Base-by-base conservation (phyloP, 2,797 vertebrate species). In the Caiman crocodilus region DNA sequence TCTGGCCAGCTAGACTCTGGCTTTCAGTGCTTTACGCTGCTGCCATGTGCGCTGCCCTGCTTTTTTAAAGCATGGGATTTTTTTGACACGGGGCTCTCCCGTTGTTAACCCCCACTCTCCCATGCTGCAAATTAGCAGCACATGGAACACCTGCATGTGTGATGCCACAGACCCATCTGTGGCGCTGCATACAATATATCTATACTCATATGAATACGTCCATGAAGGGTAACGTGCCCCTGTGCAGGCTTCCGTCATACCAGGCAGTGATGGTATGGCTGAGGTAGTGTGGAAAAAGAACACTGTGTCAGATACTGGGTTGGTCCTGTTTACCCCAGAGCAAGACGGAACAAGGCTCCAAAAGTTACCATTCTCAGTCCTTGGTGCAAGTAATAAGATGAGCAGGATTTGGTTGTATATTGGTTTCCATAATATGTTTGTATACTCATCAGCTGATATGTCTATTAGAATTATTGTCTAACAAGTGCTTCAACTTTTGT, bases 401-500 rank as follows among this genome's bases (percentile, higher is more conserved):
- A 86, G 64, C 76, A 6, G 8, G 59, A 77, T 94, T 89, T 90
- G 69, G 80, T 90, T 90, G 30, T 23, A 13, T 80, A 57, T 80
- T 2, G 6, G 26, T 20, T 90, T 21, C n/a, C 32, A 28, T 90
- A 2, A n/a, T 73, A 18, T 67, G 58, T 32, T 76, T 5, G 55
- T 77, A 32, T 26, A 25, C 55, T 76, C 74, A 16, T 75, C 88
- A 82, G 82, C 76, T 93, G 89, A n/a, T n/a, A 81, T 73, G 85
- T 85, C 83, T 85, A 58, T 91, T 94, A 94, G 91, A 90, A 82
- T 87, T 63, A 87, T 55, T 60, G 10, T 67, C 32, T 55, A 11
- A 74, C 89, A 58, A 65, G 35, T 76, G 76, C 82, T 93, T 90
- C 85, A 85, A 83, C 59, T 18, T 42, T 60, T 50, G 56, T 81